Conservation (phyloP, 2,888 invertebrate genomes). For the Lasioglossum villosulum region DNA sequence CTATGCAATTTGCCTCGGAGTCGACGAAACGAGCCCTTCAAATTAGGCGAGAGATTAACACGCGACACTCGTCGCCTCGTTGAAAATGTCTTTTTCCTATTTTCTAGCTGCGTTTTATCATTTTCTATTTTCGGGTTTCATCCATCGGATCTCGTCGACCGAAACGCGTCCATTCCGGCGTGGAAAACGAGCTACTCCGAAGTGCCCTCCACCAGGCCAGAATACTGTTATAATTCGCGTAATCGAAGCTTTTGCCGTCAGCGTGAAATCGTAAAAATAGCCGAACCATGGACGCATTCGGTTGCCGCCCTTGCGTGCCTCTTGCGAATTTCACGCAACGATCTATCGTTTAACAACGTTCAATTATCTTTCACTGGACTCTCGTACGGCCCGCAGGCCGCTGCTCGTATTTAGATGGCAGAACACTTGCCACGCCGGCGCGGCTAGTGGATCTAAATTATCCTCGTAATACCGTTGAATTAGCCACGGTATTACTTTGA, state of each 20-base stretch:
- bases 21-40: background rate
- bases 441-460: background rate
- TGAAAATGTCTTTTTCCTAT: background rate
- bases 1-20: slow-evolving; percentile 18
- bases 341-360: slow-evolving; percentile 16
- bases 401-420: background rate
- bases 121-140: background rate
- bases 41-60: slow-evolving; percentile 43
- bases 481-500: background rate
- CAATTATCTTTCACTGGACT: background rate
- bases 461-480: background rate
- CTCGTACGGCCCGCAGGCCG: background rate
- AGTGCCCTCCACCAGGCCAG: slow-evolving; percentile 22
- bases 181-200: slow-evolving; percentile 23
- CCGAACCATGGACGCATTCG: slow-evolving; percentile 42
- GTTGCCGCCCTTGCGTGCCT: slow-evolving; percentile 29
- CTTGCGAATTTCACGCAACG: slow-evolving; percentile 17
- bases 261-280: slow-evolving; percentile 54
- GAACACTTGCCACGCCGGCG: background rate
- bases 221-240: slow-evolving; percentile 62
- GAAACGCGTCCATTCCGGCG: slow-evolving; percentile 21
- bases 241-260: slow-evolving; percentile 56
- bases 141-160: slow-evolving; percentile 29
- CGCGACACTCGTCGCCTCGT: slow-evolving; percentile 8
- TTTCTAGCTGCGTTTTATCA: background rate